Conservation (phyloP, 1,140 invertebrate species). For the Aphelinus atriplicis region DNA sequence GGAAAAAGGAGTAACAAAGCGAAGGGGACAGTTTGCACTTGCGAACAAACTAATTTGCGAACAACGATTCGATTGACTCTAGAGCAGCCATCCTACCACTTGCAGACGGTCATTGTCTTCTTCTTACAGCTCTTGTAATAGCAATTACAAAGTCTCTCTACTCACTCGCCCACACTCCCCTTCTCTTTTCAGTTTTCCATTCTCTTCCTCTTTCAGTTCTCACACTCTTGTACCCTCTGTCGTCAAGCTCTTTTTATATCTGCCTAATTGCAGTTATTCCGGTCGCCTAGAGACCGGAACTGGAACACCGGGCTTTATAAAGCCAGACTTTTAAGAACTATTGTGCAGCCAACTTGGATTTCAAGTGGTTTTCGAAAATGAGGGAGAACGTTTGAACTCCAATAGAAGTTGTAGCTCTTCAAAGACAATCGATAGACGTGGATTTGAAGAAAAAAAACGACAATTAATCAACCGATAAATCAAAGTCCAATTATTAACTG, state of each 20-base stretch:
- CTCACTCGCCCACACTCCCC: background rate
- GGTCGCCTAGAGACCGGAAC: background rate
- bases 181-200: too few relatives aligned
- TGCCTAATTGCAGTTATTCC: slow-evolving; percentile 33
- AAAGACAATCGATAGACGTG: too few relatives aligned
- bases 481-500: too few relatives aligned
- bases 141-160: slow-evolving; percentile 24
- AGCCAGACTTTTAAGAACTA: background rate
- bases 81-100: slow-evolving; percentile 9
- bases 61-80: slow-evolving; percentile 39
- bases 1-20: background rate
- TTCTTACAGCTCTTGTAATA: slow-evolving; percentile 24
- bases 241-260: slow-evolving; percentile 3
- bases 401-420: too few relatives aligned
- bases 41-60: slow-evolving; percentile 44
- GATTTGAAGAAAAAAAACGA: too few relatives aligned
- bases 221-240: too few relatives aligned
- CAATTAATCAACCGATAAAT: too few relatives aligned
- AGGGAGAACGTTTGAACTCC: too few relatives aligned
- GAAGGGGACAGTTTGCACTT: slow-evolving; percentile 19
- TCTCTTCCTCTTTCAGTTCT: too few relatives aligned
- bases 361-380: too few relatives aligned
- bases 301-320: background rate
- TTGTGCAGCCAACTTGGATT: background rate
- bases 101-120: slow-evolving; percentile 25